Evolutionary conservation across 2,113 vertebrate species (phyloP).

Genomic region (Pedetes capensis): DNA sequence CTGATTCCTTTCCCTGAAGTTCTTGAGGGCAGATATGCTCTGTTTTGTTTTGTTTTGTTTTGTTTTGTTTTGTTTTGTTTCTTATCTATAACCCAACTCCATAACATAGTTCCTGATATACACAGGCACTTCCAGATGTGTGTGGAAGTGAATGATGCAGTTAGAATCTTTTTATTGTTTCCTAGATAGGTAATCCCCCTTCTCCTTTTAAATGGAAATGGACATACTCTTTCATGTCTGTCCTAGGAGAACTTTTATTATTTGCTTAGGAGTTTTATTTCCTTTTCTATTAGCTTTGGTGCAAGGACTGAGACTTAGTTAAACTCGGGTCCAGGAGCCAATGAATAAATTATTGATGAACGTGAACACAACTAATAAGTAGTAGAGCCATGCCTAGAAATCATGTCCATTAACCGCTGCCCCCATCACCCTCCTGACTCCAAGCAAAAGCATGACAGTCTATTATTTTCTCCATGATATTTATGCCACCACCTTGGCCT

Average conservation of each 20-base stretch:
- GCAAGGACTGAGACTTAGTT: neutral
- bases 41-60: neutral
- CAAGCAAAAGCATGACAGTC: neutral
- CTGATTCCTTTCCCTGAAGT: neutral
- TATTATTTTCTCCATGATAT: neutral
- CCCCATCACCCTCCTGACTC: neutral
- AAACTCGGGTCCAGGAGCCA: neutral
- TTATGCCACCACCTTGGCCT: neutral
- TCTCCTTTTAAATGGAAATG: neutral
- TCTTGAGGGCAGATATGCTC: neutral
- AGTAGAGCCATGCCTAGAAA: neutral
- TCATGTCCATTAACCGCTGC: neutral
- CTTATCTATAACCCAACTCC: neutral
- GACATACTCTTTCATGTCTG: neutral
- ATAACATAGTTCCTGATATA: neutral
- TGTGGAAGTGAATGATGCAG: neutral
- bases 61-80: neutral
- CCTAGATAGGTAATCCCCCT: neutral
- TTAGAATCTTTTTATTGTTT: conserved; percentile 34
- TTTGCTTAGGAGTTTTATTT: conserved; percentile 22
- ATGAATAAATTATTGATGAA: neutral
- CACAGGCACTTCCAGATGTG: neutral
- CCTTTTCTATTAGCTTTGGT: neutral
- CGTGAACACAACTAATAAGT: neutral
- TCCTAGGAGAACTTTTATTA: neutral